Base-by-base conservation (phyloP, 1,140 invertebrate genomes). In the Centruroides vittatus region DNA sequence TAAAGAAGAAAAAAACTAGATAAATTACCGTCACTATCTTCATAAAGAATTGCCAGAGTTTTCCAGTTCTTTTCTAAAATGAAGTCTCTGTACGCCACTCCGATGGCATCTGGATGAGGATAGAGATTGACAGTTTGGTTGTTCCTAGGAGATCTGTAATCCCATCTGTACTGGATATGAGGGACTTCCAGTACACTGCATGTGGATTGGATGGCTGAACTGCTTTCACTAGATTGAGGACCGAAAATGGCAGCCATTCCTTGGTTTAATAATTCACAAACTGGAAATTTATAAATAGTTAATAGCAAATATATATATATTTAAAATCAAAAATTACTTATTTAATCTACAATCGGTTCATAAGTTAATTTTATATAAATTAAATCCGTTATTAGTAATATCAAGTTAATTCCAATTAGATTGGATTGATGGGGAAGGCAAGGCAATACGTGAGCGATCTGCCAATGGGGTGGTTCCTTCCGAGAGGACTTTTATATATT, bases 111-210 rank as follows among this genome's bases (percentile, higher is more conserved):
- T 7, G 92, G 90, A 77, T 94, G 89, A 0, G 93, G 93, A 77
- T 91, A 93, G 13, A 97, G 80, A 78, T 94, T 96, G 67, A 97
- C 88, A 23, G 93, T 82, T 73, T 89, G 93, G 68, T 87, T 90
- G 72, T 90, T 86, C 53, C 88, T 79, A 57, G 86, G 76, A 10
- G 89, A 79, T 53, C 87, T 77, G 73, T 86, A 91, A 75, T 93
- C 89, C 91, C 92, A 96, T 61, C 90, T 80, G 58, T 90, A 93
- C 75, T 95, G 89, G 69, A 97, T 80, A 74, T 97, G 92, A 3
- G 93, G 93, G 67, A 96, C 86, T 76, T 96, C 91, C 84, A 95
- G 89, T n/a, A 89, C 89, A 74, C 94, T 91, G 73, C 92, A 95
- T 67, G 96, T 94, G 59, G 89, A 92, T 75, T 95, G 92, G 10